These are phyloP conservation scores for Caenorhabditis sp. DNA, from an alignment of 2,888 invertebrate genomes.

Conservation along the genomic window DNA sequence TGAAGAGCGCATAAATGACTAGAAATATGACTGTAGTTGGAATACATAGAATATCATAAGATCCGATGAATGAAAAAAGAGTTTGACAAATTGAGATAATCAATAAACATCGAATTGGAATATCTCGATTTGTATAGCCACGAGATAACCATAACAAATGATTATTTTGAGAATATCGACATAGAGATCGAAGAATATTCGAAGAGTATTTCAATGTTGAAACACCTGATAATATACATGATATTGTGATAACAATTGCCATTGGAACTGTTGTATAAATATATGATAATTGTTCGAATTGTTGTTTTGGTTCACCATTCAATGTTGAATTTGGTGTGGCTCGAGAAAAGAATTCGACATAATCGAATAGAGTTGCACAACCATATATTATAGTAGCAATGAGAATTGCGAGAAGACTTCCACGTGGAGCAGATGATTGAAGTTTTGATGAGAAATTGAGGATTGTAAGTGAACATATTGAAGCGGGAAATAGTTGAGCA, in stretches of 20 bases:
- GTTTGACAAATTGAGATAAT: slow-evolving; percentile 22
- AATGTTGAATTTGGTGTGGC: not conserved
- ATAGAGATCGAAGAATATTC: slow-evolving; percentile 25
- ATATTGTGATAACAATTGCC: slow-evolving; percentile 27
- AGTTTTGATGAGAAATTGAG: slow-evolving; percentile 31
- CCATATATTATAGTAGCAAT: slow-evolving; percentile 24
- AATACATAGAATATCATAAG: slow-evolving; percentile 38
- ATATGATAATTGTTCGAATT: slow-evolving; percentile 23
- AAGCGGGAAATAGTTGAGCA: slow-evolving; percentile 31
- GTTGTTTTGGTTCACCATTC: not conserved
- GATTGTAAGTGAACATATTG: slow-evolving; percentile 34
- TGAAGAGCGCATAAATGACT: slow-evolving; percentile 31
- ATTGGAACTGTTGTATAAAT: slow-evolving; percentile 35
- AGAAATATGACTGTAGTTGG: slow-evolving; percentile 32
- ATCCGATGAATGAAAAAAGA: slow-evolving; percentile 26
- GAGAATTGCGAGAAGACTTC: slow-evolving; percentile 26
- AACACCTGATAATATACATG: slow-evolving; percentile 31
- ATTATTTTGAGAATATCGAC: slow-evolving; percentile 14
- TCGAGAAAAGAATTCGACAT: slow-evolving; percentile 27
- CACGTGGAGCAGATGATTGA: slow-evolving; percentile 31
- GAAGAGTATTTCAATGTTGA: slow-evolving; percentile 32
- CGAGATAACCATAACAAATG: slow-evolving; percentile 20
- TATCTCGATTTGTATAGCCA: slow-evolving; percentile 24
- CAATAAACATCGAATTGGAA: slow-evolving; percentile 26
- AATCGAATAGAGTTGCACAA: slow-evolving; percentile 28